Evolutionary conservation across 2,113 vertebrate species (phyloP), one percentile per base, ranked within the genome.

Genomic region (Athene cunicularia): DNA sequence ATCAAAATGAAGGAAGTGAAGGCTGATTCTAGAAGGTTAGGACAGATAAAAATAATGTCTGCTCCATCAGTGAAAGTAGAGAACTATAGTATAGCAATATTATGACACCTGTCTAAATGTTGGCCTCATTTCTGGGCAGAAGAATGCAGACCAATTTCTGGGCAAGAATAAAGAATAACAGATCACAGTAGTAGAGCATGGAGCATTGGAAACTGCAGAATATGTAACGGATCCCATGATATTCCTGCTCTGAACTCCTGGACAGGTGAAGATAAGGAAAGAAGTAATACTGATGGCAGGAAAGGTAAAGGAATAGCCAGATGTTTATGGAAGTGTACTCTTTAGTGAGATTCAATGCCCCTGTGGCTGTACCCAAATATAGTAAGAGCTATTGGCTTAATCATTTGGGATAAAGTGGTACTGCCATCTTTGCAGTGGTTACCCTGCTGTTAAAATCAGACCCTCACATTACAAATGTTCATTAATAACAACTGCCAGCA

Each of bases 341-440:
- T 53, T 80, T 62, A 62, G 27, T 41, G 43, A 7, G 43, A 77
- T 50, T 72, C 43, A 84, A 1, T 84, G 75, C 14, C 45, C 26
- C 30, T 79, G 1, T 59, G 33, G 9, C 30, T 71, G 39, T 77
- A 47, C 22, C 35, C 62, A 90, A 86, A 86, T 62, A 77, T 7
- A 87, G 80, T 91, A 93, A 70, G n/a, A 95, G 68, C 75, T 93
- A 92, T 96, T 86, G 76, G 32, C 37, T 86, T 88, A 95, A 76
- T 92, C 45, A 27, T 84, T 63, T 62, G 8, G 45, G 50, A 66
- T 86, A 28, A 95, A 95, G 68, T 94, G 71, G 68, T 74, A 77
- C 72, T 59, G 77, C 67, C 64, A 74, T 50, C 50, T 86, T 93
- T 80, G 71, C 58, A 88, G 47, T 77, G 60, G 83, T 87, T 84